Evolutionary conservation across 1,140 invertebrate species (phyloP).

Genomic region (Aphelenchoides fujianensis): DNA sequence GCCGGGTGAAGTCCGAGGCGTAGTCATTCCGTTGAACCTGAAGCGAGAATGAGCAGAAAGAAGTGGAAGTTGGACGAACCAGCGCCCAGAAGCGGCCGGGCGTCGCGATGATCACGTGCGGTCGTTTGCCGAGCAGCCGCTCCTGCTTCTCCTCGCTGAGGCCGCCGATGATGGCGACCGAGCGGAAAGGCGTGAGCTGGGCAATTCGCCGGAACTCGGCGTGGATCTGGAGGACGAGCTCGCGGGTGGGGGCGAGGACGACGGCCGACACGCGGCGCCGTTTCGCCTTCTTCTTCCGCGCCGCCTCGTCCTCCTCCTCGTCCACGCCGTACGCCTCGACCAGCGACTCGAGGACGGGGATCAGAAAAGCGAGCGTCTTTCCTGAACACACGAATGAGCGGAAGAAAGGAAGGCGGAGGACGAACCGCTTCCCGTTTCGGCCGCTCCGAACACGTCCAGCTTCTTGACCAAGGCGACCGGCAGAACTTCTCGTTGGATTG

Average conservation of each 20-base stretch:
- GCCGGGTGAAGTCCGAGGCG: slow-evolving; percentile 62
- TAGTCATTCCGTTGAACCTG: slow-evolving; percentile 56
- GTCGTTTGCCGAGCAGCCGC: slow-evolving; percentile 74
- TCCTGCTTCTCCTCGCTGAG: slow-evolving; percentile 75
- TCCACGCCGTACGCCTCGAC: no score
- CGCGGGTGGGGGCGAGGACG: slow-evolving; percentile 87
- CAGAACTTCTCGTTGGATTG: slow-evolving; percentile 75
- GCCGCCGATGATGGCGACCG: slow-evolving; percentile 42
- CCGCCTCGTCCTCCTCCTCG: no score
- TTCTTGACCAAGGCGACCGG: slow-evolving; percentile 79
- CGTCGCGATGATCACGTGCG: slow-evolving; percentile 90
- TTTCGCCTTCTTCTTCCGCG: slow-evolving; percentile 15
- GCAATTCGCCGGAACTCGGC: slow-evolving; percentile 29
- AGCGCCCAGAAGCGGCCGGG: slow-evolving; percentile 93
- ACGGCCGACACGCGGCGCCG: slow-evolving; percentile 67
- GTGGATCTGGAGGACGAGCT: slow-evolving; percentile 79
- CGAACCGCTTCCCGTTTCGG: slow-evolving; percentile 98
- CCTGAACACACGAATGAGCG: no score
- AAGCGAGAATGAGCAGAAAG: background rate
- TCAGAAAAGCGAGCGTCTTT: slow-evolving; percentile 92
- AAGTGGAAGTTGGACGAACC: background rate
- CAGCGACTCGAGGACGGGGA: slow-evolving; percentile 82
- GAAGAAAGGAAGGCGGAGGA: no score
- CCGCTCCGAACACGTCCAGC: slow-evolving; percentile 86
- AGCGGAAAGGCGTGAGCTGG: slow-evolving; percentile 16